Evolutionary conservation across 2,113 vertebrate genomes (phyloP).

Genomic region (Phaethon lepturus): DNA sequence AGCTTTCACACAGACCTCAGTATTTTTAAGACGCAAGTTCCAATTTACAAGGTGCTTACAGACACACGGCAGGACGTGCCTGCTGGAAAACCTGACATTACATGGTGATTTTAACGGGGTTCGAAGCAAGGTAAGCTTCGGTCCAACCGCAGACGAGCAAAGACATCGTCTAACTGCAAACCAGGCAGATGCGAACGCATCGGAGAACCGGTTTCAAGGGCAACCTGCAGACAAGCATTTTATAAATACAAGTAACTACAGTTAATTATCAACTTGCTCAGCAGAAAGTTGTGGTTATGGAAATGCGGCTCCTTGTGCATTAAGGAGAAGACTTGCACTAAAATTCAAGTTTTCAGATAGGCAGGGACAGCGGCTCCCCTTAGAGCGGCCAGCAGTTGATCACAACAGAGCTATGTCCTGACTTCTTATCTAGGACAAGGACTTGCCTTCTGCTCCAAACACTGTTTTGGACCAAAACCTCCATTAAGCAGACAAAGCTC

Average conservation of each 20-base stretch:
- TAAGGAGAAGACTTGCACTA: background rate
- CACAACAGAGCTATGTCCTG: background rate
- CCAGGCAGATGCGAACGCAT: accelerated
- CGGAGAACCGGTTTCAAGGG: background rate
- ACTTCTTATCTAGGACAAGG: background rate
- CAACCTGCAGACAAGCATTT: background rate
- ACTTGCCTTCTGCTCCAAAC: background rate
- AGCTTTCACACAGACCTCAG: background rate
- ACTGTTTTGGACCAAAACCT: background rate
- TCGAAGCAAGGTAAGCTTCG: background rate
- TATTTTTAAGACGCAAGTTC: background rate
- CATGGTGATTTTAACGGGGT: accelerated
- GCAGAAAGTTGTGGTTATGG: background rate
- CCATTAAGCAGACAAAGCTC: background rate
- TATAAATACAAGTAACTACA: background rate
- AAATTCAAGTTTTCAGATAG: background rate
- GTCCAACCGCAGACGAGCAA: accelerated
- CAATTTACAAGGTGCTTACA: background rate
- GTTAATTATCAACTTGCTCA: background rate
- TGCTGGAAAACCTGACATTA: background rate
- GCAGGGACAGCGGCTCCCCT: background rate
- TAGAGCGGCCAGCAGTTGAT: accelerated
- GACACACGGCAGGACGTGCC: accelerated
- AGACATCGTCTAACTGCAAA: background rate
- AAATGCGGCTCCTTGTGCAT: accelerated